Conservation (phyloP, 2,113 vertebrate genomes). For the Acrocephalus kingi region DNA sequence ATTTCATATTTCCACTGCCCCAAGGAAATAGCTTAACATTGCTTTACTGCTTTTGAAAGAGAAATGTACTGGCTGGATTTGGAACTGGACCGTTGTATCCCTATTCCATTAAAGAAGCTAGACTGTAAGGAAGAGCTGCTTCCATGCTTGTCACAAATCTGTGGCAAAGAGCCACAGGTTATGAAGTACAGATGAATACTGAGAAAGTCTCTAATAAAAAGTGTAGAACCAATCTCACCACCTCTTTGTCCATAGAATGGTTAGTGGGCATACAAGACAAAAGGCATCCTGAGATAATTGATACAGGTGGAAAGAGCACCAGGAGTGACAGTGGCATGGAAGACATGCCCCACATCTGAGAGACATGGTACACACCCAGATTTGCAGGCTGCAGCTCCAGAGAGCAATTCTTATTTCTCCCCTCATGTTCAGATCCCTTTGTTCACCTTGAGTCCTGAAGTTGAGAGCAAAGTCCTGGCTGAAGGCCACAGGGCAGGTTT, state of each 20-base stretch:
- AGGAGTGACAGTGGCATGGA: not conserved
- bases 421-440: not conserved
- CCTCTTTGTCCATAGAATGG: not conserved
- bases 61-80: not conserved
- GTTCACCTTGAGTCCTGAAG: not conserved
- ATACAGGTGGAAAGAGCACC: not conserved
- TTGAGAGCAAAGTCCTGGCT: not conserved
- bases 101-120: not conserved
- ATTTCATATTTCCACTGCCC: conserved; percentile 23
- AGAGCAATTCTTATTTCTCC: not conserved
- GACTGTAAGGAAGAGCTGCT: not conserved
- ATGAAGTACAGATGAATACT: not conserved
- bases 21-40: conserved; percentile 30
- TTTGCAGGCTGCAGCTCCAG: not conserved
- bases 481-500: not conserved
- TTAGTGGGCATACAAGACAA: not conserved
- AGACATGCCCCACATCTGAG: not conserved
- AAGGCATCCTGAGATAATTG: not conserved
- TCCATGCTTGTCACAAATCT: not conserved
- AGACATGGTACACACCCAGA: not conserved
- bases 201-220: not conserved
- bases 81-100: not conserved
- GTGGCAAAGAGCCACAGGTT: not conserved
- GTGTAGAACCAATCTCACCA: not conserved
- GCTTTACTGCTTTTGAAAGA: conserved; percentile 13